Base-by-base conservation (phyloP, 2,888 invertebrate species). In the Temnothorax ravouxi region DNA sequence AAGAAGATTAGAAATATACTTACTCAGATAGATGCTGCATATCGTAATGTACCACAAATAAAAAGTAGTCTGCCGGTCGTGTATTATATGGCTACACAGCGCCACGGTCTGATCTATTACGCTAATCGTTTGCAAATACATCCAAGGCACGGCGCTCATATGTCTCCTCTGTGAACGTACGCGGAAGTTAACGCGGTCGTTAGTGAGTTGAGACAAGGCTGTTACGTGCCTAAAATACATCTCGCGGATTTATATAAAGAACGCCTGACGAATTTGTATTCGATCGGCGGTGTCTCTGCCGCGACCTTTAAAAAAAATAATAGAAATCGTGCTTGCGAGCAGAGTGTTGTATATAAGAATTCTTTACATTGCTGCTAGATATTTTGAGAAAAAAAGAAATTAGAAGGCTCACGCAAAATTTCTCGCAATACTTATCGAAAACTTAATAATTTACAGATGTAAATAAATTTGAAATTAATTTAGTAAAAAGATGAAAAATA, bases 91-190 rank as follows among this genome's bases (percentile, higher is more conserved):
- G 90, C 93, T 76, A 79, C 88, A 87, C 81, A 95, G 84, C 71
- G 94, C 91, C 34, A 91, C 87, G 34, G 91, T 89, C 88, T 95
- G 94, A 90, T 94, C 94, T 75, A 93, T 90, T 85, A 95, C 93
- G 87, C 91, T 92, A 83, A 93, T 89, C 89, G 94, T 91, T 89
- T 94, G 93, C 85, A 94, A 88, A 87, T 93, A 94, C 84, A 95
- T 91, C 95, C 95, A 95, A 71, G 94, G 94, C 82, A 93, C 80
- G 76, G 93, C 91, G 80, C 92, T 93, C 75, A 85, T 88, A 47
- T 93, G 91, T 80, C 91, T 93, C 88, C 92, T 93, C 95, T 95
- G 91, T 50, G 90, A 92, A 90, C 83, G 84, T 87, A 90, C 83
- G 82, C 89, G 89, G 88, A 90, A 90, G 90, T 90, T 90, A 88